Evolutionary conservation across 2,888 invertebrate genomes (phyloP), one percentile per base, ranked within the genome.

Genomic region (Branchellion lobata): DNA sequence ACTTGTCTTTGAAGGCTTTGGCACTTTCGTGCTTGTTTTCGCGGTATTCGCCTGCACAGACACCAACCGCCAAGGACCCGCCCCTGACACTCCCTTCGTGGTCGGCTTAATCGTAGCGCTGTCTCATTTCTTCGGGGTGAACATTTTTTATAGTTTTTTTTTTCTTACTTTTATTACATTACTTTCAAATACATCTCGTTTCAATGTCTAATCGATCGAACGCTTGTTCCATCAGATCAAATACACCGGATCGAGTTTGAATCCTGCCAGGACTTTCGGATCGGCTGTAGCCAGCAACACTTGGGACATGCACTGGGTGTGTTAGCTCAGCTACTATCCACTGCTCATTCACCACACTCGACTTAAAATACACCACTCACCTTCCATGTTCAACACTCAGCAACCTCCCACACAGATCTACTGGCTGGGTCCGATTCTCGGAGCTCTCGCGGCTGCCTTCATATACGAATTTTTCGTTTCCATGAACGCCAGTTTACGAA

Each of bases 261-360:
- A 96, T 89, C 94, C 95, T 0, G 95, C 95, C 0, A 90, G 96
- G 81, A 92, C 93, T 81, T 91, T 95, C 85, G 95, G 95, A 80
- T 93, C 94, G 0, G 93, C 95, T 1, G 91, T 94, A 33, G 91
- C 94, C 80, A 91, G 91, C 82, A 91, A 91, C 81, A 88, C 88
- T 40, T 95, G 93, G 92, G 87, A 88, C 1, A 88, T 93, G 84
- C 95, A 95, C 85, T 95, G 95, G 94, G 92, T 94, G 89, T 89
- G 90, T 82, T 73, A 2, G 3, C 3, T 18, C 14, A 57, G 21
- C n/a, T 24, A 24, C 3, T 24, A 14, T 57, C 61, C n/a, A 47
- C 18, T 8, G 47, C 8, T 14, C 18, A 14, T 47, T 47, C 47
- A n/a, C n/a, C n/a, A n/a, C n/a, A n/a, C n/a, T n/a, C n/a, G n/a